Conservation (phyloP, 2,113 vertebrate genomes). For the Sarotherodon lohbergeri region DNA sequence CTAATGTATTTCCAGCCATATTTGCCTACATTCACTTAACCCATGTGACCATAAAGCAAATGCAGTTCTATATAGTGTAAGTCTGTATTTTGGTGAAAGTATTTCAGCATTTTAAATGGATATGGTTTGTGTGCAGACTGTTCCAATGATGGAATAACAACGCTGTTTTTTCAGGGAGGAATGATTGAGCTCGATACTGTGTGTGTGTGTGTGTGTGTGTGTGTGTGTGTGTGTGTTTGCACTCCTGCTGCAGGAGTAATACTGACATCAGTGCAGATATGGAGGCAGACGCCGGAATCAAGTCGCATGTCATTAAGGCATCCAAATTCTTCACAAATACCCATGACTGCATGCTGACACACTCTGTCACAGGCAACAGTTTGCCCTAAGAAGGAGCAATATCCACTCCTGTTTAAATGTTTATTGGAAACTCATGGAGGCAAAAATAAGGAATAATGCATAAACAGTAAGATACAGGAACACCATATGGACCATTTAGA, state of each 20-base stretch:
- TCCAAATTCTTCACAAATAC: constrained; percentile 52
- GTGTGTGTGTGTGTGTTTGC: background rate
- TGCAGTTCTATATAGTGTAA: constrained; percentile 21
- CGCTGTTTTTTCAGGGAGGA: constrained; percentile 49
- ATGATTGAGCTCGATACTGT: constrained; percentile 54
- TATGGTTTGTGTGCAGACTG: constrained; percentile 56
- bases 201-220: background rate
- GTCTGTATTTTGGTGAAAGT: constrained; percentile 40
- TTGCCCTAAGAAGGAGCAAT: constrained; percentile 22
- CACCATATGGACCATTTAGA: background rate
- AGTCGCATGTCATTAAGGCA: constrained; percentile 57
- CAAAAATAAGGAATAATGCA: background rate
- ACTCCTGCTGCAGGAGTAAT: constrained; percentile 29
- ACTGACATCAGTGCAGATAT: constrained; percentile 66
- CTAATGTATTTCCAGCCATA: constrained; percentile 20
- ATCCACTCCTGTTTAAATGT: constrained; percentile 30
- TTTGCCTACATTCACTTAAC: constrained; percentile 49
- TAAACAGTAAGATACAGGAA: background rate
- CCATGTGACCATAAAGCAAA: constrained; percentile 47
- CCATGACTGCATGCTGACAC: constrained; percentile 48
- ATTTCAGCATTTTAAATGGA: constrained; percentile 57
- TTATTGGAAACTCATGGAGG: constrained; percentile 20
- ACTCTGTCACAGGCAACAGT: constrained; percentile 8
- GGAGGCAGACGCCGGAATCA: constrained; percentile 57
- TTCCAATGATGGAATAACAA: constrained; percentile 62